Conservation (phyloP, 2,113 vertebrate species). For the Ivindomyrus marchei region DNA sequence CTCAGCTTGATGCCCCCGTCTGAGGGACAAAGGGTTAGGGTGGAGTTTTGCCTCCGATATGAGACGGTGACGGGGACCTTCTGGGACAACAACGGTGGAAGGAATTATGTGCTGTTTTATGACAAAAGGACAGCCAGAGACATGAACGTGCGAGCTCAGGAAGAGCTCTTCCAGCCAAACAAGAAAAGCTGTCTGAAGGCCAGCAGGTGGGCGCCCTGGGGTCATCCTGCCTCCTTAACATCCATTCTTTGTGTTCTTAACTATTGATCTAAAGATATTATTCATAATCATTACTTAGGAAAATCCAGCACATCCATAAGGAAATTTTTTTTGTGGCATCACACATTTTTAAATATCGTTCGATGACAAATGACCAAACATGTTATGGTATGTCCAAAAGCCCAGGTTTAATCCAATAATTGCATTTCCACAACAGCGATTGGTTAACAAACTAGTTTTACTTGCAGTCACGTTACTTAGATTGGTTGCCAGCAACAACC, state of each 20-base stretch:
- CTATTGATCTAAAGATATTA: background rate
- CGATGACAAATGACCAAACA: background rate
- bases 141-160: constrained; percentile 47
- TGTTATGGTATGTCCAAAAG: background rate
- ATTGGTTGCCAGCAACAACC: background rate
- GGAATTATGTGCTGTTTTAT: constrained; percentile 79
- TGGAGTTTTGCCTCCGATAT: constrained; percentile 91
- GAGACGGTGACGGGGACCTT: constrained; percentile 81
- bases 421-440: background rate
- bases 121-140: constrained; percentile 58
- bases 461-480: background rate
- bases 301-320: background rate
- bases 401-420: background rate
- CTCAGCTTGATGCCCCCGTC: constrained; percentile 79
- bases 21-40: constrained; percentile 62
- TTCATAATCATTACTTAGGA: background rate
- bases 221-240: constrained; percentile 44
- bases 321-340: background rate
- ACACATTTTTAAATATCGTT: background rate
- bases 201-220: constrained; percentile 69
- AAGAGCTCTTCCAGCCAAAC: constrained; percentile 51
- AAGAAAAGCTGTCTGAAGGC: constrained; percentile 88
- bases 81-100: constrained; percentile 83
- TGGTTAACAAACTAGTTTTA: background rate
- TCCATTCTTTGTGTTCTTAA: background rate